Evolutionary conservation across 2,113 vertebrate genomes (phyloP).

Genomic region (Istiophorus platypterus): DNA sequence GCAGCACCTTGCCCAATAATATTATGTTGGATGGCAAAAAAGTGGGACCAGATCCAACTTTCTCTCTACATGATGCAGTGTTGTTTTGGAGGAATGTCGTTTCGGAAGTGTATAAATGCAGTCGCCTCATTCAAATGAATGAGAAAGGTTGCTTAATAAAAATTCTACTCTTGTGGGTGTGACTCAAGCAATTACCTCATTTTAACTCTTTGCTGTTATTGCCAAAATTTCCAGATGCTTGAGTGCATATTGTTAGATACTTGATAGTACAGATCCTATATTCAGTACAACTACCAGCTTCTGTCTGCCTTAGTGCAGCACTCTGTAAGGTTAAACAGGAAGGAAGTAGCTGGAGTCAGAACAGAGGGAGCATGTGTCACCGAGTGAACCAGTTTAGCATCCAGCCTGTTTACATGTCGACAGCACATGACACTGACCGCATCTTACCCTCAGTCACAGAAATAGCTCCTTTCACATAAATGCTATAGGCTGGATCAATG

Average conservation of each 20-base stretch:
- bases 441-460: conserved; percentile 46
- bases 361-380: conserved; percentile 59
- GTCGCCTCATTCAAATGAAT: too few relatives aligned
- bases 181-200: conserved; percentile 1
- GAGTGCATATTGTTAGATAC: background rate
- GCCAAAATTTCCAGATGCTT: background rate
- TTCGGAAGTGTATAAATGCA: too few relatives aligned
- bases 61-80: too few relatives aligned
- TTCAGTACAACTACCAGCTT: background rate
- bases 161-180: background rate
- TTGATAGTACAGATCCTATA: background rate
- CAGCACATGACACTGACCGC: conserved; percentile 65
- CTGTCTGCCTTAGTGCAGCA: background rate
- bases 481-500: conserved; percentile 64
- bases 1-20: too few relatives aligned
- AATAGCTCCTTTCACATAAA: conserved; percentile 15
- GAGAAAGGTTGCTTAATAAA: background rate
- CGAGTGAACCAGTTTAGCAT: conserved; percentile 62
- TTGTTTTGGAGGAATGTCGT: too few relatives aligned
- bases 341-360: conserved; percentile 63
- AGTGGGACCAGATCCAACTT: too few relatives aligned
- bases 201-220: background rate
- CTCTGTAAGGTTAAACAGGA: conserved; percentile 33
- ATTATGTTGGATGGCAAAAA: too few relatives aligned
- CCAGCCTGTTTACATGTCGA: conserved; percentile 68